Percentiles rank a stretch among this genome's conserved stretches.
Evolutionary conservation across 2,797 vertebrate genomes (phyloP).

Genomic region (Eptatretus atami): DNA sequence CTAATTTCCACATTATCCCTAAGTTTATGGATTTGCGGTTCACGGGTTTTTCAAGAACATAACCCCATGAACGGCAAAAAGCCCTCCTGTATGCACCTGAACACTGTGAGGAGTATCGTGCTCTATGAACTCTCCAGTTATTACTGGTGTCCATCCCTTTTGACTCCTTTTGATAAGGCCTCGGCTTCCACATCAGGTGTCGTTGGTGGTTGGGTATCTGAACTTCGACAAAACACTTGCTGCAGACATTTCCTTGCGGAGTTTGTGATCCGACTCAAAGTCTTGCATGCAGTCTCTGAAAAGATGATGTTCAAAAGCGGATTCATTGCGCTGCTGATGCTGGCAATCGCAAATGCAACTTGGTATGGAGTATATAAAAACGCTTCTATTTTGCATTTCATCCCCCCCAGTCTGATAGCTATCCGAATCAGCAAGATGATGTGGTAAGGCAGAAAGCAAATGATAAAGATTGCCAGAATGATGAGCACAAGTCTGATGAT

Average conservation of each 20-base stretch:
- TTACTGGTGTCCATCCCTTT: no score
- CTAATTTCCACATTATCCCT: no score
- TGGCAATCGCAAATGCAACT: slow-evolving; percentile 9
- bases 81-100: no score
- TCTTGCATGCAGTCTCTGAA: slow-evolving; percentile 9
- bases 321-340: slow-evolving; percentile 10
- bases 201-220: no score
- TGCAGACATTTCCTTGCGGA: neutral
- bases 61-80: no score
- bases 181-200: no score
- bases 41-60: no score
- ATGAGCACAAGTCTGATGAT: slow-evolving; percentile 9
- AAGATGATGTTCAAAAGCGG: slow-evolving; percentile 10
- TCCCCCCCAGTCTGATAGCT: slow-evolving; percentile 6
- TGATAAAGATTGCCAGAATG: slow-evolving; percentile 10
- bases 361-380: slow-evolving; percentile 9
- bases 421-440: slow-evolving; percentile 10
- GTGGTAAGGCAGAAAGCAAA: slow-evolving; percentile 12
- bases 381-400: slow-evolving; percentile 8
- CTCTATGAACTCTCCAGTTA: no score
- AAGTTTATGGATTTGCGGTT: no score
- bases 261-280: slow-evolving; percentile 6
- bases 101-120: no score
- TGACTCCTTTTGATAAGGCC: no score
- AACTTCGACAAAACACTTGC: neutral